A percentile compares a stretch with the other conserved stretches of the same genome.
Conservation (phyloP, 2,888 invertebrate species). For the Eudemis profundana region DNA sequence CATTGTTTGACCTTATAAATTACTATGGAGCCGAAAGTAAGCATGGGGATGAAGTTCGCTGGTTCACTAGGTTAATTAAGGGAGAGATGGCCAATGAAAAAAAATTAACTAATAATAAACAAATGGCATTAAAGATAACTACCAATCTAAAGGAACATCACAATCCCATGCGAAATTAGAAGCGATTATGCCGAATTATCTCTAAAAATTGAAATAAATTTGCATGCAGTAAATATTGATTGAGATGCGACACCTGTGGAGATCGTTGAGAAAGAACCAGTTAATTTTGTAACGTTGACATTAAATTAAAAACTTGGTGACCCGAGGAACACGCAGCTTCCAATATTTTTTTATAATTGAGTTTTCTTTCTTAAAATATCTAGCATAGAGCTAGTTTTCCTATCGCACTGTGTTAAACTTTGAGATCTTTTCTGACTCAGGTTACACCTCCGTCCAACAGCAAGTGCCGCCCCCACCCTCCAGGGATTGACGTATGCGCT, state of each 20-base stretch:
- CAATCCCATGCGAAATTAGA: constrained; percentile 13
- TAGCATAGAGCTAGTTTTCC: neutral
- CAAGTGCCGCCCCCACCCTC: no score
- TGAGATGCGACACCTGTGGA: constrained; percentile 24
- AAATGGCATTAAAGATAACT: no score
- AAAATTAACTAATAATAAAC: no score
- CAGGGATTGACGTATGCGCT: no score
- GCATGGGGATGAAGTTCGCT: no score
- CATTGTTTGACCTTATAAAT: no score
- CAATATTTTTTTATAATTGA: neutral
- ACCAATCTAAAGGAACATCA: no score
- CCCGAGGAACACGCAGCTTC: neutral
- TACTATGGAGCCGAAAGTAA: no score
- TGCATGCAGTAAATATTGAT: constrained; percentile 24
- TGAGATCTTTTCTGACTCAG: no score
- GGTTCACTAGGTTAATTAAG: no score
- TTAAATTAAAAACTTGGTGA: constrained; percentile 8
- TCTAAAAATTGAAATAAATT: constrained; percentile 25
- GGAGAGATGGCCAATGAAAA: no score
- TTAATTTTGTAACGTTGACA: constrained; percentile 22
- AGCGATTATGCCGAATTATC: constrained; percentile 20
- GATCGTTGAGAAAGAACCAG: constrained; percentile 25
- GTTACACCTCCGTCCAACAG: no score
- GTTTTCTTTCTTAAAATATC: neutral
- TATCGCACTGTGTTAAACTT: neutral